Evolutionary conservation across 2,113 vertebrate species (phyloP).

Genomic region (Mus spicilegus): DNA sequence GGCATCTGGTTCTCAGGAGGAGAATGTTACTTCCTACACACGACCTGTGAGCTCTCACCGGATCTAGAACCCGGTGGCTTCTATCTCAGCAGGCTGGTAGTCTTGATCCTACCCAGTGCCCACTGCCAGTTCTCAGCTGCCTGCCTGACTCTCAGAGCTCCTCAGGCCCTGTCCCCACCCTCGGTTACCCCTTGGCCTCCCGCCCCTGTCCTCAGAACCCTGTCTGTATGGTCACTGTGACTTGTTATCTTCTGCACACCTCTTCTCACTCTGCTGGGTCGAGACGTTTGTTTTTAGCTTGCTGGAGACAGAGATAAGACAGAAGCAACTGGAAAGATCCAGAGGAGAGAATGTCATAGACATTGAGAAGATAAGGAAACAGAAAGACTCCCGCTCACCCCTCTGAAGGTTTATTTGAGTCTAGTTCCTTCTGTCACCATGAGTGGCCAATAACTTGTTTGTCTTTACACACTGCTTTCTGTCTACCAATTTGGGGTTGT

Average conservation of each 20-base stretch:
- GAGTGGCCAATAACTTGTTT: not conserved
- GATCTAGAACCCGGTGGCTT: not conserved
- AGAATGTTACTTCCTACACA: not conserved
- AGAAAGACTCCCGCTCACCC: not conserved
- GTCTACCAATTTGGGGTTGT: not conserved
- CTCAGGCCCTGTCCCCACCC: not conserved
- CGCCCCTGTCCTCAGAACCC: not conserved
- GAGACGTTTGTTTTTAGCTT: not conserved
- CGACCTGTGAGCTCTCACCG: not conserved
- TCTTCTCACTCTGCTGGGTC: not conserved
- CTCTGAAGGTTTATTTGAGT: not conserved
- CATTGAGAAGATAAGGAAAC: not conserved
- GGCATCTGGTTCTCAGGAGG: not conserved
- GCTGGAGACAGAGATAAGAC: not conserved
- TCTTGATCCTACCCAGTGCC: not conserved
- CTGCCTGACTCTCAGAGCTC: not conserved
- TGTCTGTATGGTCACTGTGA: not conserved
- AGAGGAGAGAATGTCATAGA: not conserved
- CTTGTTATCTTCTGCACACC: not conserved
- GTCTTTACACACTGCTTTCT: not conserved
- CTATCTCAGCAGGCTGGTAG: not conserved
- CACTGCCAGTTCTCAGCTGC: rapidly evolving
- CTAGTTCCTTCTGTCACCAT: not conserved
- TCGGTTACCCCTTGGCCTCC: not conserved
- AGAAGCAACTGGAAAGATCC: not conserved